Percentiles rank a stretch among this genome's conserved stretches.
Evolutionary conservation across 2,888 invertebrate species (phyloP).

Genomic region (Andrena trimmerana): DNA sequence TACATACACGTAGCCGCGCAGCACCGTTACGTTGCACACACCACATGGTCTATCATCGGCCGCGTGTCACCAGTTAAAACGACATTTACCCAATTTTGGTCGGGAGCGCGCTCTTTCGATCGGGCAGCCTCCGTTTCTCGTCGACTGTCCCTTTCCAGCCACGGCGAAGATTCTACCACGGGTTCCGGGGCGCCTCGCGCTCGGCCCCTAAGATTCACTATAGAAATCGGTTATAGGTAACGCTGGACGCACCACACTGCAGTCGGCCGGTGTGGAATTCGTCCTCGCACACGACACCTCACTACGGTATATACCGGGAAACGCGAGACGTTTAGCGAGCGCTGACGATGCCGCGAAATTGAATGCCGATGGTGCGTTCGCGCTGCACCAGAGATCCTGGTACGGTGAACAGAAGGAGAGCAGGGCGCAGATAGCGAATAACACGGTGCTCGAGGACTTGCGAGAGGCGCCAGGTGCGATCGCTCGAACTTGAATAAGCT

Average conservation of each 20-base stretch:
- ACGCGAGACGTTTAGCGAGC: background rate
- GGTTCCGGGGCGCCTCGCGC: background rate
- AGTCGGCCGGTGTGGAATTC: slow-evolving; percentile 31
- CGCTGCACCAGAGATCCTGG: background rate
- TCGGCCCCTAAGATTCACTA: slow-evolving; percentile 1
- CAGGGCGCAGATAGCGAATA: slow-evolving; percentile 31
- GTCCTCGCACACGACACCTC: slow-evolving; percentile 12
- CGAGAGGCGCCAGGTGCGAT: slow-evolving; percentile 54
- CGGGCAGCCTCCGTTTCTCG: slow-evolving; percentile 7
- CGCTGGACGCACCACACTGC: slow-evolving; percentile 1
- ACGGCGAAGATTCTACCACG: background rate
- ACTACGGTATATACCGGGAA: slow-evolving; percentile 13
- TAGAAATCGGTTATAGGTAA: slow-evolving; percentile 23
- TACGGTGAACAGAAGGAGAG: slow-evolving; percentile 31
- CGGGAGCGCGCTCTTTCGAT: slow-evolving; percentile 31
- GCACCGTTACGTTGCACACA: slow-evolving; percentile 61
- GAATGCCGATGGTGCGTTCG: slow-evolving; percentile 4
- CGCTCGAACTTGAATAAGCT: slow-evolving; percentile 33
- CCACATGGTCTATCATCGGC: slow-evolving; percentile 53
- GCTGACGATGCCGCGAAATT: slow-evolving; percentile 1
- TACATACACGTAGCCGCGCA: slow-evolving; percentile 30
- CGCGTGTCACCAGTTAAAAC: slow-evolving; percentile 54
- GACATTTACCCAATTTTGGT: slow-evolving; percentile 51
- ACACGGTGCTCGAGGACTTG: slow-evolving; percentile 29
- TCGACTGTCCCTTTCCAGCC: slow-evolving; percentile 1